These are phyloP conservation scores for Paramisgurnus dabryanus DNA, from an alignment of 2,113 vertebrate species.

Conservation along the genomic window DNA sequence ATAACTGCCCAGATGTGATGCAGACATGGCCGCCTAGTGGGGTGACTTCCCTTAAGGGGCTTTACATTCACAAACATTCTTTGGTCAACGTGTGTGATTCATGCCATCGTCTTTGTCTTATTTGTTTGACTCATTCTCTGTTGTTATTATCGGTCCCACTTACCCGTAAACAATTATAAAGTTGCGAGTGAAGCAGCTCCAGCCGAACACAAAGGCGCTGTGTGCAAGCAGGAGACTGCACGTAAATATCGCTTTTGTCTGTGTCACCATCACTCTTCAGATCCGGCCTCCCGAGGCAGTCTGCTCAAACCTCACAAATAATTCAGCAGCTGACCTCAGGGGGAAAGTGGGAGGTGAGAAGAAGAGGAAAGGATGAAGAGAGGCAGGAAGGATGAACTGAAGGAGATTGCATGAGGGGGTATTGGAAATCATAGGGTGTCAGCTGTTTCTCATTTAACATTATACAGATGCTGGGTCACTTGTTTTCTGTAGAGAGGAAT, in stretches of 20 bases:
- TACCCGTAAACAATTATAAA: neutral
- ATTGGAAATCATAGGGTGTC: conserved; percentile 31
- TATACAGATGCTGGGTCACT: conserved; percentile 26
- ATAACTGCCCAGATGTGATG: too few species aligned
- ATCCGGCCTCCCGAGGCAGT: conserved; percentile 25
- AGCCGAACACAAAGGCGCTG: neutral
- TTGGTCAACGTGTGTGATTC: neutral
- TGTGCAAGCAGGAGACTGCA: neutral
- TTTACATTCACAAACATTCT: neutral
- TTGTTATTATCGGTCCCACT: neutral
- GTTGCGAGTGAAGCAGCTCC: neutral
- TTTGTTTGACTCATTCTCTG: neutral
- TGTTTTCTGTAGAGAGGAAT: conserved; percentile 7
- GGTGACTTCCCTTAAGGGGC: too few species aligned
- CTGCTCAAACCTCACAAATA: conserved; percentile 47
- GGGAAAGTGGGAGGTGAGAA: conserved; percentile 36
- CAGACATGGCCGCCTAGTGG: too few species aligned
- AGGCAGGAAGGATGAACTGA: conserved; percentile 9
- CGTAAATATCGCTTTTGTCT: conserved; percentile 18
- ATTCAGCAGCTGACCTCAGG: conserved; percentile 52
- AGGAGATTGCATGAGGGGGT: conserved; percentile 7
- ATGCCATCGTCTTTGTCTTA: neutral
- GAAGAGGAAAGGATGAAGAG: conserved; percentile 30
- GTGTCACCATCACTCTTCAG: conserved; percentile 31
- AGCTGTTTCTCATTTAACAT: conserved; percentile 50